A percentile compares a stretch with the other conserved stretches of the same genome.
Conservation (phyloP, 64 coral and sea anemone species). For the Stichodactyla helianthus region DNA sequence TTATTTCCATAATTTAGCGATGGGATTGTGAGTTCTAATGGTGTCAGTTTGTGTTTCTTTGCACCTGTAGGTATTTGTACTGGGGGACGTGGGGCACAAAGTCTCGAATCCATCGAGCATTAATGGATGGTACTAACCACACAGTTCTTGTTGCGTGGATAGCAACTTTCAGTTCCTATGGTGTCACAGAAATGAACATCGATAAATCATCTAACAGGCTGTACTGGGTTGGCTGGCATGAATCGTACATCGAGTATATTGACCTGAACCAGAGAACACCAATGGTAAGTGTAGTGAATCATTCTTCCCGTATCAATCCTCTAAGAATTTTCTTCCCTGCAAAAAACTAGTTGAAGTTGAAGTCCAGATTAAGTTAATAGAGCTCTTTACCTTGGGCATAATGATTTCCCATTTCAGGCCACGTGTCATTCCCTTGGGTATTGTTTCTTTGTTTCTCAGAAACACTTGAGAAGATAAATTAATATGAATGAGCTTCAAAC, state of each 20-base stretch:
- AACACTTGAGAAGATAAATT: no score
- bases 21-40: no score
- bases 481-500: no score
- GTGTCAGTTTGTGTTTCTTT: neutral
- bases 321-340: no score
- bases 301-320: neutral
- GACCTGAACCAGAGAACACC: neutral
- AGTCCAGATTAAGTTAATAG: no score
- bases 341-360: no score
- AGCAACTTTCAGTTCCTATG: neutral
- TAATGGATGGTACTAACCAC: neutral
- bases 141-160: neutral
- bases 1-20: no score
- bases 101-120: neutral
- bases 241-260: slow-evolving; percentile 9
- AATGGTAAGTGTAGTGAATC: neutral
- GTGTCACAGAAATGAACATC: neutral
- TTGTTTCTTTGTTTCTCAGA: no score
- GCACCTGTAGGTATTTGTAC: neutral
- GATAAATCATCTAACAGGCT: neutral
- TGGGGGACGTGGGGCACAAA: neutral
- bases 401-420: no score
- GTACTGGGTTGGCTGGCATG: slow-evolving; percentile 22
- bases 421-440: no score
- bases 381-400: no score